Percentiles rank a stretch among this genome's conserved stretches.
Conservation (phyloP, 2,888 invertebrate genomes). For the Aporophyla nigra region DNA sequence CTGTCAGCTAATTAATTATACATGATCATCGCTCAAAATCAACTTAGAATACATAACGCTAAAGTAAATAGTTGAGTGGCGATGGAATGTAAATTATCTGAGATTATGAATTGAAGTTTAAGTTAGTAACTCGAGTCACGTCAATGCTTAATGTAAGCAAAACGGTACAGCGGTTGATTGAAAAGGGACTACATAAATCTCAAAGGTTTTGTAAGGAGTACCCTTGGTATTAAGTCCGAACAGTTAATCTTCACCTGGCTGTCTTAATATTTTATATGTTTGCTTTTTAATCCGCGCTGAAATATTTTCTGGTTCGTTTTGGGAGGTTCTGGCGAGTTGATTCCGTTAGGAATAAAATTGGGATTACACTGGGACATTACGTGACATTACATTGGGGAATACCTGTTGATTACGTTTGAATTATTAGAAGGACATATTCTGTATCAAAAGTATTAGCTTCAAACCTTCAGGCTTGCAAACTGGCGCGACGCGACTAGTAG, state of each 20-base stretch:
- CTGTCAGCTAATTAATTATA: no score
- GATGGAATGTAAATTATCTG: not conserved
- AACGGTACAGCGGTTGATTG: conserved; percentile 67
- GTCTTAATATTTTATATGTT: conserved; percentile 55
- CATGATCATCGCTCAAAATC: not conserved
- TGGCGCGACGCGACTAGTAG: no score
- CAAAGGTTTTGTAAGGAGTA: conserved; percentile 58
- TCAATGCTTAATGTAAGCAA: conserved; percentile 73
- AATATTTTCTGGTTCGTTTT: conserved; percentile 8
- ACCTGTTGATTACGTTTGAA: not conserved
- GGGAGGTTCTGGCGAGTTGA: not conserved
- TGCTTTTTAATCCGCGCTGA: conserved; percentile 17
- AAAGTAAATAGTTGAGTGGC: not conserved
- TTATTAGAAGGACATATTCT: not conserved
- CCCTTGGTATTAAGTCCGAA: conserved; percentile 47
- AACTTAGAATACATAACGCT: not conserved
- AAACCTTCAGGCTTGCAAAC: not conserved
- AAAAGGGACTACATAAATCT: conserved; percentile 72
- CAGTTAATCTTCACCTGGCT: conserved; percentile 50
- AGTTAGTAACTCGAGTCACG: conserved; percentile 59
- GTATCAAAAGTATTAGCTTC: not conserved
- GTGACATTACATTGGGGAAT: not conserved
- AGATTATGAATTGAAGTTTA: conserved; percentile 7
- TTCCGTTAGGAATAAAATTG: not conserved
- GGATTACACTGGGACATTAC: not conserved